phyloP scores from a whole-genome alignment of 2,888 invertebrate genomes.

The Bellardia bayeri region DNA sequence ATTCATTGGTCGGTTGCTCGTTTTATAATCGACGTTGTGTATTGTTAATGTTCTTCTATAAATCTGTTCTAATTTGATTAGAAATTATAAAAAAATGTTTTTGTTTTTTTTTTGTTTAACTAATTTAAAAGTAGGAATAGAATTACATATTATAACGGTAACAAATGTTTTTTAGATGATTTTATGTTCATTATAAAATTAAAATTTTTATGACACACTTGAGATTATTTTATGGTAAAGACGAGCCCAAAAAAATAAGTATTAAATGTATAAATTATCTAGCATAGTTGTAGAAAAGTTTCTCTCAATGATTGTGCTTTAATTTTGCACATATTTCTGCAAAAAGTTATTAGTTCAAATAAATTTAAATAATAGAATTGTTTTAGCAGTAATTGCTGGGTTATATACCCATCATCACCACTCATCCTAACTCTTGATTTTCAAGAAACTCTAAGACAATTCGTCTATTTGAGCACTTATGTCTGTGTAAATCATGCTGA shows the following conservation, averaged over 20 bases:
- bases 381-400: no score
- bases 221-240: conserved; percentile 12
- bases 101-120: conserved; percentile 4
- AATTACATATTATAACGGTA: conserved; percentile 44
- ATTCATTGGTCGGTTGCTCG: conserved; percentile 30
- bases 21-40: conserved; percentile 53
- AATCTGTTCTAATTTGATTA: conserved; percentile 68
- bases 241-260: neutral
- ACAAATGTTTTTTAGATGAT: conserved; percentile 29
- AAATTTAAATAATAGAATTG: no score
- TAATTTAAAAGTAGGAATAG: neutral
- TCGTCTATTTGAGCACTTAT: no score
- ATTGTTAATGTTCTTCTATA: conserved; percentile 65
- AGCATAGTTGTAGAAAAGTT: neutral
- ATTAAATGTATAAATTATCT: neutral
- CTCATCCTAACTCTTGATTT: no score
- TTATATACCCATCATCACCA: no score
- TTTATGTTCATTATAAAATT: conserved; percentile 61
- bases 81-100: conserved; percentile 55
- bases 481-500: no score
- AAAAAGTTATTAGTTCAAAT: no score
- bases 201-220: conserved; percentile 56
- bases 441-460: no score
- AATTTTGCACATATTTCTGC: no score
- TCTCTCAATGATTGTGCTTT: neutral